A percentile compares a stretch with the other conserved stretches of the same genome.
Evolutionary conservation across 2,113 vertebrate genomes (phyloP).

Genomic region (Suricata suricatta): DNA sequence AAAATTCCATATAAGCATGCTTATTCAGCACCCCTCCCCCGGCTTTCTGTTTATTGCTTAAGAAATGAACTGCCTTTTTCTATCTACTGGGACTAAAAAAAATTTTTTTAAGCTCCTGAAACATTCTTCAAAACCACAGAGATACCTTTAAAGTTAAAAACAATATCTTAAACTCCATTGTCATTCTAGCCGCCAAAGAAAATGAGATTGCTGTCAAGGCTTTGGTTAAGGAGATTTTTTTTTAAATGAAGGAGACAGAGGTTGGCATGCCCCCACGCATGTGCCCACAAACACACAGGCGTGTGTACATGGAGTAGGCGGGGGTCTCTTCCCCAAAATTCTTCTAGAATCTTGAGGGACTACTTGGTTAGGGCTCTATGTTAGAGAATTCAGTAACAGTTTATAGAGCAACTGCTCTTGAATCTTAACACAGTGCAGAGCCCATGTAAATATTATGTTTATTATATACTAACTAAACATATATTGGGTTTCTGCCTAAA

Average conservation of each 20-base stretch:
- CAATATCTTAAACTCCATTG: conserved; percentile 81
- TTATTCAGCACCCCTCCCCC: conserved; percentile 88
- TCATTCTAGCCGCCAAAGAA: conserved; percentile 70
- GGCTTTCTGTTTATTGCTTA: conserved; percentile 86
- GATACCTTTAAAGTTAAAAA: conserved; percentile 80
- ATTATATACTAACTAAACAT: conserved; percentile 89
- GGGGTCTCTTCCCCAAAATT: conserved; percentile 46
- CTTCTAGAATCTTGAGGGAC: conserved; percentile 63
- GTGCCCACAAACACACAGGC: not conserved
- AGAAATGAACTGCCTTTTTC: conserved; percentile 84
- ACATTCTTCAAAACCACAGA: conserved; percentile 80
- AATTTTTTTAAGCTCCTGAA: conserved; percentile 76
- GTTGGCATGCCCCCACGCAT: not conserved
- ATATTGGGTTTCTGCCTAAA: conserved; percentile 90
- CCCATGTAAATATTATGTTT: conserved; percentile 89
- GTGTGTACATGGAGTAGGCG: not conserved
- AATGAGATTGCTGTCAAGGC: conserved; percentile 82
- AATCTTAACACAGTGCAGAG: conserved; percentile 84
- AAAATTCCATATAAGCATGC: conserved; percentile 89
- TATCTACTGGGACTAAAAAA: conserved; percentile 68
- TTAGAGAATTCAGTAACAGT: conserved; percentile 83
- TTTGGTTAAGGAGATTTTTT: conserved; percentile 80
- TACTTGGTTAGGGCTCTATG: conserved; percentile 77
- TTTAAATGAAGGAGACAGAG: conserved; percentile 62
- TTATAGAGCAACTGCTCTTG: conserved; percentile 85